phyloP scores from a whole-genome alignment of 2,888 invertebrate species.

The Carabus problematicus region DNA sequence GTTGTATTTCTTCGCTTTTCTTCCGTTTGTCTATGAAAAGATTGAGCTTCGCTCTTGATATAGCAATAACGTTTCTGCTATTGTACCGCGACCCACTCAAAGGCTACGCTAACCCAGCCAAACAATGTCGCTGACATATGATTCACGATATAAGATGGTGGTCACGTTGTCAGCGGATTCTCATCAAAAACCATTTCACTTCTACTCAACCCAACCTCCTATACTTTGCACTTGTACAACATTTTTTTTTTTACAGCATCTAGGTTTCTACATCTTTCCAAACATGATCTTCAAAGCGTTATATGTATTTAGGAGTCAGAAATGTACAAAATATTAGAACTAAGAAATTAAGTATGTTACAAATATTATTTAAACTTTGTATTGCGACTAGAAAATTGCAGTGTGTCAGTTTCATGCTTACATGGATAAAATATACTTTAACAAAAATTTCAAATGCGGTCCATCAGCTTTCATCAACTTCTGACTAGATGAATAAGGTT shows the following conservation, averaged over 20 bases:
- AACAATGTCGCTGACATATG: background rate
- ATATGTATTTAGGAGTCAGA: too few relatives aligned
- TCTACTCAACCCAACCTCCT: background rate
- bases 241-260: background rate
- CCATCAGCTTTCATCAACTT: too few relatives aligned
- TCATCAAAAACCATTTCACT: background rate
- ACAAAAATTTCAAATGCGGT: too few relatives aligned
- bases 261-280: background rate
- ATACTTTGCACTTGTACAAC: background rate
- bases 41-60: slow-evolving; percentile 8
- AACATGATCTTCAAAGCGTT: too few relatives aligned
- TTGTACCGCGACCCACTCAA: slow-evolving; percentile 1
- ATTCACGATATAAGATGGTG: background rate
- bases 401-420: too few relatives aligned
- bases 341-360: too few relatives aligned
- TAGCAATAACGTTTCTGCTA: slow-evolving; percentile 4
- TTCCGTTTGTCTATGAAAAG: background rate
- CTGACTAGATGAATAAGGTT: too few relatives aligned
- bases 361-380: too few relatives aligned
- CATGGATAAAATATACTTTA: too few relatives aligned
- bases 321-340: too few relatives aligned
- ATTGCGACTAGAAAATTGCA: too few relatives aligned
- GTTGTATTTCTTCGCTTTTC: background rate
- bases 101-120: background rate
- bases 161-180: too few relatives aligned